Conservation (phyloP, 1,140 invertebrate species). For the Magallana ariakensis region DNA sequence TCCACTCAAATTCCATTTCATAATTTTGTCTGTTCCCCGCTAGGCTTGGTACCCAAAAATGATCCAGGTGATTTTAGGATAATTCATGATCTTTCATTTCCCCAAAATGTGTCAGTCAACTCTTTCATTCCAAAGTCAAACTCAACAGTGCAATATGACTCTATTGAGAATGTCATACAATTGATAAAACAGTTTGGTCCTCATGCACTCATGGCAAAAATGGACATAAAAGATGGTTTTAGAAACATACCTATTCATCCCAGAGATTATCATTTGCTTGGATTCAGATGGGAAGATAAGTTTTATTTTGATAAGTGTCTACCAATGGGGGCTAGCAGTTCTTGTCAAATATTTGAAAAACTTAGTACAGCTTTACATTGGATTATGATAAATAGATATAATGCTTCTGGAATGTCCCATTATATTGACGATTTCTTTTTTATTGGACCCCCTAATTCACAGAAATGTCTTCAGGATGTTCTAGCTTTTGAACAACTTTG, state of each 20-base stretch:
- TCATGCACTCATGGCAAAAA: slow-evolving; percentile 44
- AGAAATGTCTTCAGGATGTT: not conserved
- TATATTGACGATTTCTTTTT: slow-evolving; percentile 45
- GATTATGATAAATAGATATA: not conserved
- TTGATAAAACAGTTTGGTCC: slow-evolving; percentile 36
- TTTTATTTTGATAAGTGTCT: slow-evolving; percentile 15
- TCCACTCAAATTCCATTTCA: not conserved
- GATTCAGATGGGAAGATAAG: slow-evolving; percentile 35
- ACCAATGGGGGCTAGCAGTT: no score
- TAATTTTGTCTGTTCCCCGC: slow-evolving; percentile 38
- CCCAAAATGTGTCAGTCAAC: slow-evolving; percentile 52
- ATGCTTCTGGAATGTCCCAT: not conserved
- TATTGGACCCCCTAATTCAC: slow-evolving; percentile 1
- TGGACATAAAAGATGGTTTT: slow-evolving; percentile 52
- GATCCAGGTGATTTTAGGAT: slow-evolving; percentile 45
- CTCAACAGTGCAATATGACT: slow-evolving; percentile 47
- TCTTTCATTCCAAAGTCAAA: slow-evolving; percentile 33
- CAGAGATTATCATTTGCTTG: slow-evolving; percentile 17
- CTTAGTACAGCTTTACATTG: slow-evolving; percentile 31
- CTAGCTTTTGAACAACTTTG: not conserved
- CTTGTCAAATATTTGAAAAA: slow-evolving; percentile 29
- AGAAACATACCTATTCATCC: slow-evolving; percentile 45
- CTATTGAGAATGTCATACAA: slow-evolving; percentile 44
- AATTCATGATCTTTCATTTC: slow-evolving; percentile 59
- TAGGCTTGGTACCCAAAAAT: slow-evolving; percentile 57